A percentile compares a stretch with the other conserved stretches of the same genome.
Evolutionary conservation across 2,797 vertebrate species (phyloP).

Genomic region (Squalus acanthias): DNA sequence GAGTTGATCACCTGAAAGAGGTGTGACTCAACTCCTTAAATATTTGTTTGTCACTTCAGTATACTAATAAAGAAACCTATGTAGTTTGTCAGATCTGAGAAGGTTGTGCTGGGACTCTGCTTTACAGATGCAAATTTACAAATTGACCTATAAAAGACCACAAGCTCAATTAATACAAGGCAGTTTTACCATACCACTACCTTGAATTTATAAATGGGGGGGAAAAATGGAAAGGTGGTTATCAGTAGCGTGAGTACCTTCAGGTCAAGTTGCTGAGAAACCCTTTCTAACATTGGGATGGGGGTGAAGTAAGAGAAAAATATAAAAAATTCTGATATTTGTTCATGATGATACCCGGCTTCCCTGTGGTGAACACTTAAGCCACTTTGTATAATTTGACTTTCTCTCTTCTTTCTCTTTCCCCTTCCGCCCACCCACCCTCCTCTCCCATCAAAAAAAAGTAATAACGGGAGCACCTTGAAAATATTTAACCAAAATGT

Average conservation of each 20-base stretch:
- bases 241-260: not conserved
- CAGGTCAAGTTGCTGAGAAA: not conserved
- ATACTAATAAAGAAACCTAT: conserved; percentile 35
- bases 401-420: not conserved
- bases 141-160: conserved; percentile 24
- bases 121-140: conserved; percentile 31
- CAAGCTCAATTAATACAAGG: not conserved
- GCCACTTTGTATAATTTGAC: not conserved
- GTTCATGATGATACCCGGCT: not conserved
- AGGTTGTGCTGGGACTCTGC: conserved; percentile 35
- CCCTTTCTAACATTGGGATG: not conserved
- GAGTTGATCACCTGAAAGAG: conserved; percentile 22
- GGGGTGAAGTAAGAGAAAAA: not conserved
- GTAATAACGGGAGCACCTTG: not conserved
- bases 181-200: not conserved
- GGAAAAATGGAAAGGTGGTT: not conserved
- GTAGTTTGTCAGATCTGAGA: conserved; percentile 36
- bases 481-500: not conserved
- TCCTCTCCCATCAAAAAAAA: not conserved
- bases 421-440: not conserved
- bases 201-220: conserved; percentile 6
- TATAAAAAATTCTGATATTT: not conserved
- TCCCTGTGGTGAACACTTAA: not conserved
- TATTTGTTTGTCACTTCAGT: conserved; percentile 33
- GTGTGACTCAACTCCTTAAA: conserved; percentile 17